Evolutionary conservation across 2,888 invertebrate genomes (phyloP).

Genomic region (Drosophila kokeensis): DNA sequence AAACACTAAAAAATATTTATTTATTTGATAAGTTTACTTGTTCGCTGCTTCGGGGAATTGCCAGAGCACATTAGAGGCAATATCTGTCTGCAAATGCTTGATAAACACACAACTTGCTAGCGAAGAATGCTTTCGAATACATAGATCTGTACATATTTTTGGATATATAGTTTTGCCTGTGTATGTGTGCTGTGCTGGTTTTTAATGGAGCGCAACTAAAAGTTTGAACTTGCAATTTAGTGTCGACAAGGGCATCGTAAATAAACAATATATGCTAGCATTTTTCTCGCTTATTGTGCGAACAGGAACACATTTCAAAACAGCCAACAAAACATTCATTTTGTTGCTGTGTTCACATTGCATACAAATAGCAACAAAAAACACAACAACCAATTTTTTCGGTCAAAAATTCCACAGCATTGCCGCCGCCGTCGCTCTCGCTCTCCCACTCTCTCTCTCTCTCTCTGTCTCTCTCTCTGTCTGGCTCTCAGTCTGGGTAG

Average conservation of each 20-base stretch:
- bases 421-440: not conserved
- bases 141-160: not conserved
- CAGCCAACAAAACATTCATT: conserved; percentile 59
- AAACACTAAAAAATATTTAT: not conserved
- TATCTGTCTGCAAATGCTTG: not conserved
- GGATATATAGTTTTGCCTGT: not conserved
- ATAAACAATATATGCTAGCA: conserved; percentile 54
- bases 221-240: conserved; percentile 55
- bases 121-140: not conserved
- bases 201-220: conserved; percentile 24
- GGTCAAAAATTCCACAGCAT: conserved; percentile 63
- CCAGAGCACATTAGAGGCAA: not conserved
- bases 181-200: not conserved
- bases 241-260: conserved; percentile 60
- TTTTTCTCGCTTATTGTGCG: conserved; percentile 41
- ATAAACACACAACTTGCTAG: not conserved
- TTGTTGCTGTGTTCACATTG: conserved; percentile 44
- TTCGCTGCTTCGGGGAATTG: not conserved
- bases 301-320: conserved; percentile 52
- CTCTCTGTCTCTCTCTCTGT: not conserved
- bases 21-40: not conserved
- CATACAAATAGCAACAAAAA: conserved; percentile 10
- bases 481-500: not conserved
- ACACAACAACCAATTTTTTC: conserved; percentile 15
- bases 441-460: not conserved